Evolutionary conservation across 2,797 vertebrate genomes (phyloP).

Genomic region (Lateolabrax maculatus): DNA sequence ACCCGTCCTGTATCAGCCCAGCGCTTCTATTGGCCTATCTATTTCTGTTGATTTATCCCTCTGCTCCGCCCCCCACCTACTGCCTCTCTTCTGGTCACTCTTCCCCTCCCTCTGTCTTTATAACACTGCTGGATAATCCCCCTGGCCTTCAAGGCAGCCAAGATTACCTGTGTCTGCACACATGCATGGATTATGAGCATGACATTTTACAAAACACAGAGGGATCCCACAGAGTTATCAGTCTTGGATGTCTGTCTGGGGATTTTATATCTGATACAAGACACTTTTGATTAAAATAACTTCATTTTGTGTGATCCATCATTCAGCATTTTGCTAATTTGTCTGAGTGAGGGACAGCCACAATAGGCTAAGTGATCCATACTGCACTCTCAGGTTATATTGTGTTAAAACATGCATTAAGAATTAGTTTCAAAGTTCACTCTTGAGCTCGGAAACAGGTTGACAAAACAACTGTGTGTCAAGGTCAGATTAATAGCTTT

Average conservation of each 20-base stretch:
- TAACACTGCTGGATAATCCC: constrained; percentile 66
- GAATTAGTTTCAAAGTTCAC: neutral
- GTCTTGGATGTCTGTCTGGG: neutral
- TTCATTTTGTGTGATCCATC: neutral
- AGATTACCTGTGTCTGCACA: constrained; percentile 56
- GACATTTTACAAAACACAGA: constrained; percentile 53
- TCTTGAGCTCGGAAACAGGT: neutral
- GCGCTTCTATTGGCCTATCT: constrained; percentile 73
- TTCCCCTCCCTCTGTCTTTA: constrained; percentile 31
- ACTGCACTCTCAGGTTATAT: neutral
- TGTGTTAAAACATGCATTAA: neutral
- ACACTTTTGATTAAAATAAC: neutral
- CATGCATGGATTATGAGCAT: constrained; percentile 64
- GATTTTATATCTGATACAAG: constrained; percentile 4
- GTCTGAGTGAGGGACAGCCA: neutral
- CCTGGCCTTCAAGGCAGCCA: constrained; percentile 52
- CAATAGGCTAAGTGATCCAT: neutral
- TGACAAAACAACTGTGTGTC: neutral
- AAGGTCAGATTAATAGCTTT: neutral
- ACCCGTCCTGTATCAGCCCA: constrained; percentile 30
- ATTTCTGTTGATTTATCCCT: constrained; percentile 80
- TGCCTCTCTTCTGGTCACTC: constrained; percentile 19
- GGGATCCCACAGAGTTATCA: constrained; percentile 17
- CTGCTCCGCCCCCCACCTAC: constrained; percentile 47
- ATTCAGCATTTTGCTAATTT: neutral